Base-by-base conservation (phyloP, 2,888 invertebrate species). In the Mimachlamys varia region DNA sequence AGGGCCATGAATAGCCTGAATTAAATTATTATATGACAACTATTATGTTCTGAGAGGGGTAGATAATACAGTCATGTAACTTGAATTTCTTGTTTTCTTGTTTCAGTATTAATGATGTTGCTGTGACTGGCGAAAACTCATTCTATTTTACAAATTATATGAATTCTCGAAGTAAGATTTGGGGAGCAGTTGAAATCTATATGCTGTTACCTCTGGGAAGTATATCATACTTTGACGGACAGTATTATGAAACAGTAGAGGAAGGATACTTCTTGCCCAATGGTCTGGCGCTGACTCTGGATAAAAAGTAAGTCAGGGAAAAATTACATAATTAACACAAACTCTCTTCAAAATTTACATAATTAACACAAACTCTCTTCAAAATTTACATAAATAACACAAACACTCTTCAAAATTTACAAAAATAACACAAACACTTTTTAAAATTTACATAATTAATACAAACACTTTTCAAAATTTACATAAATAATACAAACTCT, bases 91-190 rank as follows among this genome's bases (percentile, higher is more conserved):
- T 53, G 13, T 88, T 22, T 19, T 89, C 37, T 88, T 88, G 38
- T 91, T 91, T 89, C 90, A 91, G 91, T 58, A n/a, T 91, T n/a
- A 91, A 91, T 88, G 91, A 91, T 89, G 91, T 91, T 12, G 89
- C 91, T n/a, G 89, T 90, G 19, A 88, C 88, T n/a, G 88, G 90
- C n/a, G 90, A 89, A 22, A 88, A 90, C 19, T 87, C 87, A 22
- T 91, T 91, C 89, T 91, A 91, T 55, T 90, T 89, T 5, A 90
- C 91, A 22, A 87, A 91, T 44, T 91, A 58, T 37, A 58, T 58
- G 12, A 89, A 87, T 38, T 91, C 87, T 27, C 89, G 55, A 53
- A 50, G 33, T 37, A 50, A 17, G 22, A 7, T 89, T n/a, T n/a
- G 53, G 33, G 87, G 49, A 53, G 0, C 37, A 0, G 37, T 90